Evolutionary conservation across 2,888 invertebrate genomes (phyloP).

Genomic region (Tinea semifulvella): DNA sequence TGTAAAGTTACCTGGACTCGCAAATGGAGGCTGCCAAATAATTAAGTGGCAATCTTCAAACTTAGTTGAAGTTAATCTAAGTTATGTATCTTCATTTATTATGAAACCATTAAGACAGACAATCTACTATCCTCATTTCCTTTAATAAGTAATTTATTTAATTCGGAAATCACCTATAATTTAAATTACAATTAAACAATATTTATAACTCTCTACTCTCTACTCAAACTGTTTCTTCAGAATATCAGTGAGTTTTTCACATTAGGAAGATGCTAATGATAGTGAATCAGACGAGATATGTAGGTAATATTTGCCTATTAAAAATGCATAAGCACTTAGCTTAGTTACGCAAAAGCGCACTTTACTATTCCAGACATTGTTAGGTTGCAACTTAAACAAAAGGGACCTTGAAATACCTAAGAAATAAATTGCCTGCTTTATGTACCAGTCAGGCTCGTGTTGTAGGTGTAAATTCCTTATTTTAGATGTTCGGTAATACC

Average conservation of each 20-base stretch:
- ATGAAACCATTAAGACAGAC: conserved; percentile 6
- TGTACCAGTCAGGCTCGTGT: background rate
- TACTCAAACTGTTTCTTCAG: too few relatives aligned
- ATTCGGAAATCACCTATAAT: too few relatives aligned
- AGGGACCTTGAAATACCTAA: conserved; percentile 7
- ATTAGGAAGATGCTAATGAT: too few relatives aligned
- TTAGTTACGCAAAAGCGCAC: too few relatives aligned
- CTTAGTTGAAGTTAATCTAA: conserved; percentile 12
- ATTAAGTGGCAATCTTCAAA: conserved; percentile 13
- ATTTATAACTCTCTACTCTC: too few relatives aligned
- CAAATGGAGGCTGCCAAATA: conserved; percentile 8
- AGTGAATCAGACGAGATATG: too few relatives aligned
- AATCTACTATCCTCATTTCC: background rate
- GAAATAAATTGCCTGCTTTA: conserved; percentile 7
- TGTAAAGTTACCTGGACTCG: conserved; percentile 9
- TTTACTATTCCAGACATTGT: conserved; percentile 2
- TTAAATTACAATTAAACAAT: too few relatives aligned
- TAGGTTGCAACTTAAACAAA: background rate
- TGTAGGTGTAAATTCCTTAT: conserved; percentile 9
- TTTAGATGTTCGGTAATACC: conserved; percentile 12
- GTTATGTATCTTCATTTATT: conserved; percentile 11
- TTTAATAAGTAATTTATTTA: background rate
- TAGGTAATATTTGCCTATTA: too few relatives aligned
- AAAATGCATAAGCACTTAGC: too few relatives aligned
- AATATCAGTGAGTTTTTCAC: too few relatives aligned